Evolutionary conservation across 2,113 vertebrate species (phyloP), one percentile per base, ranked within the genome.

Genomic region (Corythaeola cristata): DNA sequence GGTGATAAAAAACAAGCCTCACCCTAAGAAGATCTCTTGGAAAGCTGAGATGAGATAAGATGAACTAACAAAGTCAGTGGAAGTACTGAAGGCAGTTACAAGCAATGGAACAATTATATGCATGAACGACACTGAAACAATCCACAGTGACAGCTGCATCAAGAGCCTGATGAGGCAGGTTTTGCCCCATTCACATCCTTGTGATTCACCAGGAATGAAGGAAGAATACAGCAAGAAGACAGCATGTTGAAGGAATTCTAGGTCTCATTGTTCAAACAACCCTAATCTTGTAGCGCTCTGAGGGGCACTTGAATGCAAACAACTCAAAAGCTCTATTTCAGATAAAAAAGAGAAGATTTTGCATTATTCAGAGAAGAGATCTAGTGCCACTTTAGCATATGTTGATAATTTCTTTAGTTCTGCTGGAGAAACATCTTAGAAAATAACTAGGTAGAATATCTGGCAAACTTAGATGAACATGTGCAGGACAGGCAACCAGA

Each of bases 71-170:
- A 91, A 94, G 83, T 87, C 88, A 95, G 60, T 84, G 76, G 86
- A 91, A 88, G 81, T 71, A 96, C 20, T 59, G 86, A 87, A 93
- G 82, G 37, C 91, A 89, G 74, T 94, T 93, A 64, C 45, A 55
- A 90, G 94, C 76, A 90, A 92, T 79, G 86, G 95, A 93, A 88
- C 81, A 93, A 97, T 96, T 94, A 94, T 37, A 85, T 39, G 82
- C 44, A 64, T 7, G 24, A 90, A 47, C 3, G 5, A 67, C 47
- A 72, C 15, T 47, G 84, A 87, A 90, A 91, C 88, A 69, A 94
- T 85, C 88, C 45, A 68, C 59, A 95, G 55, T 85, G 91, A 96
- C 88, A 93, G 93, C 86, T 91, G 15, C 86, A 75, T 80, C 95
- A 80, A 91, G 73, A 55, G 39, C 60, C n/a, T 72, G n/a, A 60